Percentiles rank a stretch among this genome's conserved stretches.
These are phyloP conservation scores for Vanacampus margaritifer DNA, from an alignment of 2,113 vertebrate species.

Conservation along the genomic window DNA sequence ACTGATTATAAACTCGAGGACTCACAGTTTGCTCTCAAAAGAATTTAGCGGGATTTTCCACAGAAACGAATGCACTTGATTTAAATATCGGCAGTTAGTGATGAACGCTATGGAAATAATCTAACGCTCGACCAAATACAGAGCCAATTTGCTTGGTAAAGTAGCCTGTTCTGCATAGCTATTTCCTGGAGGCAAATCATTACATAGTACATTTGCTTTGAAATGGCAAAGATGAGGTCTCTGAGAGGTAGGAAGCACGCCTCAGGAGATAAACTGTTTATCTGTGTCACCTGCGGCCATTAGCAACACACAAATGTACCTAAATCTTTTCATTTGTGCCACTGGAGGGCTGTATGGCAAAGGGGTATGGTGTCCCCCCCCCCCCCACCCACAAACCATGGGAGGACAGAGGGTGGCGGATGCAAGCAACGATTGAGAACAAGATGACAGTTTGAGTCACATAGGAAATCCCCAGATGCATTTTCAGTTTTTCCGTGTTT, in stretches of 20 bases:
- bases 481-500: conserved; percentile 47
- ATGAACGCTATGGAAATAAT: neutral
- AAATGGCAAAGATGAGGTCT: conserved; percentile 20
- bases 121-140: neutral
- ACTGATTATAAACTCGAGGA: neutral
- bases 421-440: conserved; percentile 49
- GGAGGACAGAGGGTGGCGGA: conserved; percentile 29
- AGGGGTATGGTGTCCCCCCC: neutral
- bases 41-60: neutral
- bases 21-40: neutral
- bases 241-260: conserved; percentile 17
- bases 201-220: conserved; percentile 44
- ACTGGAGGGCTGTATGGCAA: neutral
- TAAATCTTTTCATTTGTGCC: neutral
- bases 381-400: no score
- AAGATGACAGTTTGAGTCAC: conserved; percentile 51
- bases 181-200: conserved; percentile 25
- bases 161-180: conserved; percentile 11
- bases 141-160: conserved; percentile 39
- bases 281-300: conserved; percentile 39
- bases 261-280: conserved; percentile 29
- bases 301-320: conserved; percentile 25
- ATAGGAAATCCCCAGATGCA: conserved; percentile 58
- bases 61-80: neutral
- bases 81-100: neutral